Conservation (phyloP, 64 coral and sea anemone species). For the Acropora tenuis region DNA sequence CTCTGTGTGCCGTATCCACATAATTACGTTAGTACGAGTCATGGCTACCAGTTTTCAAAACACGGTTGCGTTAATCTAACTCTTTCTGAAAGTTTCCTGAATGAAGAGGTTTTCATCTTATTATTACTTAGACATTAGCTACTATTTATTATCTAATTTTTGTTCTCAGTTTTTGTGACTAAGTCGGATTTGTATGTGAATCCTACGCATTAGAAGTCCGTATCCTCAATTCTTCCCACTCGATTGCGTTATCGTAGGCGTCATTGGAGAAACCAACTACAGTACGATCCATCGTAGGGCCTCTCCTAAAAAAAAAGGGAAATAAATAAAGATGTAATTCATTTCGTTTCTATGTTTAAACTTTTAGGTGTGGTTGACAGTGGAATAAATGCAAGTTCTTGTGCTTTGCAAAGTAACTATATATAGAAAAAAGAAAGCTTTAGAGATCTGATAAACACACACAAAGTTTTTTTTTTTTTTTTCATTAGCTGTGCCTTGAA, state of each 20-base stretch:
- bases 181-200: not conserved
- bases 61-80: not conserved
- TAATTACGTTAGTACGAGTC: not conserved
- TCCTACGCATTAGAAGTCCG: not conserved
- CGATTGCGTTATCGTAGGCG: not conserved
- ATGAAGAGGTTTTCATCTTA: not conserved
- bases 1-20: not conserved
- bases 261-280: not conserved
- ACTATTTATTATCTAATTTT: not conserved
- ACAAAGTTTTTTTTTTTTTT: too few relatives aligned
- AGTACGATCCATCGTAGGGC: not conserved
- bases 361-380: conserved; percentile 6
- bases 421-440: not conserved
- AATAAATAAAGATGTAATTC: not conserved
- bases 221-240: not conserved
- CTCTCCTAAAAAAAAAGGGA: not conserved
- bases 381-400: not conserved
- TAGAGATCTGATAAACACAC: not conserved
- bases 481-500: too few relatives aligned
- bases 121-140: not conserved
- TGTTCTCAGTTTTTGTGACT: not conserved
- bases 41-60: not conserved
- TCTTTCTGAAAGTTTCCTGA: not conserved
- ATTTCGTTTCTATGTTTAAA: not conserved
- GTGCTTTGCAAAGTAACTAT: not conserved